These are phyloP conservation scores for Pseudomyrmex dendroicus DNA, from an alignment of 1,140 invertebrate species.

Conservation along the genomic window DNA sequence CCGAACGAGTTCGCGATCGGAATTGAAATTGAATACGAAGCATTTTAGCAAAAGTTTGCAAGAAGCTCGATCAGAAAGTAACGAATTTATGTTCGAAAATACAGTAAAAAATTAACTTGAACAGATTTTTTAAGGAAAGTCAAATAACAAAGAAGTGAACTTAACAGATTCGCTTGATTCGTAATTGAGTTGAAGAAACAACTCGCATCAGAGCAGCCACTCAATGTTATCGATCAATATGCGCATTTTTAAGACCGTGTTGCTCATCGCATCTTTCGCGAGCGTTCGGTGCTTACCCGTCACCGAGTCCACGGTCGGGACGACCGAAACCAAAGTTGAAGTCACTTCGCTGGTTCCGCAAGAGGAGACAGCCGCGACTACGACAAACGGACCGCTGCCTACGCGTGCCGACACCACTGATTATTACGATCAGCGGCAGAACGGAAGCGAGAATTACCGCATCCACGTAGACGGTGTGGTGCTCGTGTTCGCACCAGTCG, in stretches of 20 bases:
- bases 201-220: slow-evolving; percentile 10
- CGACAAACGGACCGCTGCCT: not conserved
- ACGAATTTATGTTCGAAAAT: not conserved
- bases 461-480: slow-evolving; percentile 88
- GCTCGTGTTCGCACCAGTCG: slow-evolving; percentile 87
- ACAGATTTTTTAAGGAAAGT: no score
- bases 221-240: slow-evolving; percentile 77
- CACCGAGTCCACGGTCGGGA: not conserved
- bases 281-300: slow-evolving; percentile 55
- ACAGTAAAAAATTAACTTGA: no score
- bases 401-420: slow-evolving; percentile 55
- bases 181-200: not conserved
- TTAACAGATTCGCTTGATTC: not conserved
- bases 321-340: slow-evolving; percentile 31
- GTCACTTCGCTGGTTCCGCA: not conserved
- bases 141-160: not conserved
- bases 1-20: not conserved
- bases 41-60: no score
- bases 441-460: slow-evolving; percentile 89
- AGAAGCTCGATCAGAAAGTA: not conserved
- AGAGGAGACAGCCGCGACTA: slow-evolving; percentile 26
- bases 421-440: slow-evolving; percentile 89
- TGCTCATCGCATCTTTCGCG: slow-evolving; percentile 49
- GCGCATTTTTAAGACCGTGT: slow-evolving; percentile 76
- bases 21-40: no score